A percentile compares a stretch with the other conserved stretches of the same genome.
Evolutionary conservation across 2,797 vertebrate genomes (phyloP).

Genomic region (Argentina silus): DNA sequence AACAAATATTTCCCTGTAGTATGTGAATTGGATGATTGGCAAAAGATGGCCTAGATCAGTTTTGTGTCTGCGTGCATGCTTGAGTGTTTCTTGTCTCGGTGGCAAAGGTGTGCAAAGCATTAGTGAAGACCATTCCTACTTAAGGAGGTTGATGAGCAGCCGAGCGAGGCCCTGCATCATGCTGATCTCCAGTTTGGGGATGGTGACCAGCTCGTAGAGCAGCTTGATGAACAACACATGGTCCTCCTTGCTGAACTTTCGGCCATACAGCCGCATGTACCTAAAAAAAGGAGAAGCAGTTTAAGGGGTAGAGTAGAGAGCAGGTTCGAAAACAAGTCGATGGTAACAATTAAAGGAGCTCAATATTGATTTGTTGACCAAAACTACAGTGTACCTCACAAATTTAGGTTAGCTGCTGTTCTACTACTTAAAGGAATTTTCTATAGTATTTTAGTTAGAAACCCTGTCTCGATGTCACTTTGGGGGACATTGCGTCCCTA

Average conservation of each 20-base stretch:
- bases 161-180: constrained; percentile 98
- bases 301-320: neutral
- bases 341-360: too few species aligned
- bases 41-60: too few species aligned
- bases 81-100: neutral
- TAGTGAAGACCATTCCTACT: constrained; percentile 80
- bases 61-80: neutral
- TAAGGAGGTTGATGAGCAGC: constrained; percentile 93
- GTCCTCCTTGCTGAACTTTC: constrained; percentile 98
- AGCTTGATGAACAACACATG: constrained; percentile 96
- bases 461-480: too few species aligned
- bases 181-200: constrained; percentile 95
- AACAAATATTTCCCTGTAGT: neutral
- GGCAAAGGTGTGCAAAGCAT: neutral
- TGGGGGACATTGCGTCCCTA: too few species aligned
- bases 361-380: too few species aligned
- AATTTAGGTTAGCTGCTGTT: too few species aligned
- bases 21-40: neutral
- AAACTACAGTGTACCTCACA: too few species aligned
- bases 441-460: too few species aligned
- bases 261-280: constrained; percentile 94
- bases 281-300: constrained; percentile 69
- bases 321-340: neutral
- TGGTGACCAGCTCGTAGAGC: constrained; percentile 93
- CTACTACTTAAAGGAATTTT: too few species aligned